A percentile compares a stretch with the other conserved stretches of the same genome.
Evolutionary conservation across 2,888 invertebrate genomes (phyloP).

Genomic region (Pseudococcus longispinus): DNA sequence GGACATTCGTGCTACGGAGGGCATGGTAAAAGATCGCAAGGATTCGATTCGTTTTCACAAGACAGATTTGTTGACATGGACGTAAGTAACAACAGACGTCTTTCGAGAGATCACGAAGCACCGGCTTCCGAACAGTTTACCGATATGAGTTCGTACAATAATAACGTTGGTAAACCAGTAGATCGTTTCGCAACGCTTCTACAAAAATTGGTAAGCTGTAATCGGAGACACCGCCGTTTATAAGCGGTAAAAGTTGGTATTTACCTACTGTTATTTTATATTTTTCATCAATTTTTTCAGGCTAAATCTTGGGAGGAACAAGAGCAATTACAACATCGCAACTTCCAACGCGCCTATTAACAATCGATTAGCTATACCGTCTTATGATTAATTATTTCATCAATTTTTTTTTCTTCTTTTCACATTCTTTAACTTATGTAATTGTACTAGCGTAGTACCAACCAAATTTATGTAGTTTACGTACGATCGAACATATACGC

Average conservation of each 20-base stretch:
- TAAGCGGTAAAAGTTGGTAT: too few species aligned
- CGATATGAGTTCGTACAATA: neutral
- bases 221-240: too few species aligned
- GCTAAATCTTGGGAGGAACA: neutral
- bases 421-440: neutral
- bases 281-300: neutral
- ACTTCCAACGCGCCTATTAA: neutral
- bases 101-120: neutral
- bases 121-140: neutral
- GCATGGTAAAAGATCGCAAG: slow-evolving; percentile 72
- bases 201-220: slow-evolving; percentile 17
- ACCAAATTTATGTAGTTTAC: neutral
- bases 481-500: neutral
- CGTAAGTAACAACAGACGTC: neutral
- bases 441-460: neutral
- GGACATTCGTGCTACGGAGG: slow-evolving; percentile 80
- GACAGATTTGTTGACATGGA: neutral
- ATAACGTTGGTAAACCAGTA: neutral
- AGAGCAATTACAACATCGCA: neutral
- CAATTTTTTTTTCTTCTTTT: neutral
- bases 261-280: too few species aligned
- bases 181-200: neutral
- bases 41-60: neutral
- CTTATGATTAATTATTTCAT: neutral
- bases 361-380: neutral